phyloP scores from a whole-genome alignment of 2,888 invertebrate species.

The Eupithecia inturbata region DNA sequence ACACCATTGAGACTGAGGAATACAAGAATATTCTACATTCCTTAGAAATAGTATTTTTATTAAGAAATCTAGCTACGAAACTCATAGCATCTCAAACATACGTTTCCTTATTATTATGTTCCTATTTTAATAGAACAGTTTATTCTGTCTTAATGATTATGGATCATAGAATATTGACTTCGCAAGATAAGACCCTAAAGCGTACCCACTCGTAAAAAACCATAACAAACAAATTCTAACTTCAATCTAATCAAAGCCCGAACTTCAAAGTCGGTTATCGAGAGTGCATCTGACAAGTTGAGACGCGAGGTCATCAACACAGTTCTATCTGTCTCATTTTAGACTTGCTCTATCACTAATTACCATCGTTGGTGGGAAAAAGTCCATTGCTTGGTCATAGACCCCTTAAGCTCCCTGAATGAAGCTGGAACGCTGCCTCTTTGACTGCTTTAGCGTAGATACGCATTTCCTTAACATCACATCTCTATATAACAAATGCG shows the following conservation, averaged over 20 bases:
- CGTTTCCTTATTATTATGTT: background rate
- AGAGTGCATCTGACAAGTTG: slow-evolving; percentile 24
- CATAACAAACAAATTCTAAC: background rate
- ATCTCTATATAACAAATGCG: too few species aligned
- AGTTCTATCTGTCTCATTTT: background rate
- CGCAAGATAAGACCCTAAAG: too few species aligned
- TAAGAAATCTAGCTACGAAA: background rate
- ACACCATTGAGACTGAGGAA: background rate
- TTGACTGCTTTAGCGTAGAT: background rate
- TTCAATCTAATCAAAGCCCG: background rate
- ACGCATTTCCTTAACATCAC: background rate
- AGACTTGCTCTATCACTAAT: background rate
- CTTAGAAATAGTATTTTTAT: background rate
- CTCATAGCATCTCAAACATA: background rate
- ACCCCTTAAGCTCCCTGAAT: background rate
- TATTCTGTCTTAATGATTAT: background rate
- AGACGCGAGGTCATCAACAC: slow-evolving; percentile 19
- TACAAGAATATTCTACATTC: background rate
- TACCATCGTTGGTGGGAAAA: background rate
- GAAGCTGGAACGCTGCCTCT: background rate
- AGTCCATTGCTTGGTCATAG: background rate
- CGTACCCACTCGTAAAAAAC: too few species aligned
- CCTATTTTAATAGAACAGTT: background rate
- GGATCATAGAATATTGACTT: background rate
- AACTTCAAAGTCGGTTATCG: slow-evolving; percentile 4